These are phyloP conservation scores for Dolichoris vasculosae DNA, from an alignment of 1,140 invertebrate genomes.

Conservation along the genomic window DNA sequence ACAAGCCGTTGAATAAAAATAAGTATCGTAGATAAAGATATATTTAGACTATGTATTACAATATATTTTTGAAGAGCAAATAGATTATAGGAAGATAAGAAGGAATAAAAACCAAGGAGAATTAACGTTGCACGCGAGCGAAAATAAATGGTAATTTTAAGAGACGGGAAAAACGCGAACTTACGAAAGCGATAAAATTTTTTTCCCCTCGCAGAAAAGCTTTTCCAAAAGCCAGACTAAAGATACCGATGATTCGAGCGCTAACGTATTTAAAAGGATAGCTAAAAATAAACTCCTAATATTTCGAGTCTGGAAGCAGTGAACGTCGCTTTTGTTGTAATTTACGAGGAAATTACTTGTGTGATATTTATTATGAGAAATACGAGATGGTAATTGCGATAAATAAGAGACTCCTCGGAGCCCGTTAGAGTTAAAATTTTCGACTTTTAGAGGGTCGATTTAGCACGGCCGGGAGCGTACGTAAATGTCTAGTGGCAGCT, in stretches of 20 bases:
- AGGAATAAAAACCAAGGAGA: neutral
- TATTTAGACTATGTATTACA: neutral
- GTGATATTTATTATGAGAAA: neutral
- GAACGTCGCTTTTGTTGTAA: neutral
- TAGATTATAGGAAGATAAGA: neutral
- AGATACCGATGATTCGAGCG: neutral
- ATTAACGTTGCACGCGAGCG: neutral
- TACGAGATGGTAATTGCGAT: conserved; percentile 4
- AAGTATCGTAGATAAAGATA: neutral
- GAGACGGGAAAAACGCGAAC: neutral
- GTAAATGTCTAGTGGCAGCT: neutral
- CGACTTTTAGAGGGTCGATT: neutral
- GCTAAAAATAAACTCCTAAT: neutral
- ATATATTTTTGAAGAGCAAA: neutral
- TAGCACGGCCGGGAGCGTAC: neutral
- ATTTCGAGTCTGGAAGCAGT: neutral
- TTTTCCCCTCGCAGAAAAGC: neutral
- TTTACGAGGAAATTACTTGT: neutral
- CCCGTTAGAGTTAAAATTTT: neutral
- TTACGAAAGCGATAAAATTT: no score
- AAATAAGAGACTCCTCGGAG: neutral
- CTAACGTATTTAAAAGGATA: neutral
- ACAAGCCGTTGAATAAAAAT: conserved; percentile 8
- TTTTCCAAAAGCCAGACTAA: neutral
- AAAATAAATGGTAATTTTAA: neutral